These are phyloP conservation scores for Lacerta viridis DNA, from an alignment of 2,797 vertebrate genomes.

Conservation along the genomic window DNA sequence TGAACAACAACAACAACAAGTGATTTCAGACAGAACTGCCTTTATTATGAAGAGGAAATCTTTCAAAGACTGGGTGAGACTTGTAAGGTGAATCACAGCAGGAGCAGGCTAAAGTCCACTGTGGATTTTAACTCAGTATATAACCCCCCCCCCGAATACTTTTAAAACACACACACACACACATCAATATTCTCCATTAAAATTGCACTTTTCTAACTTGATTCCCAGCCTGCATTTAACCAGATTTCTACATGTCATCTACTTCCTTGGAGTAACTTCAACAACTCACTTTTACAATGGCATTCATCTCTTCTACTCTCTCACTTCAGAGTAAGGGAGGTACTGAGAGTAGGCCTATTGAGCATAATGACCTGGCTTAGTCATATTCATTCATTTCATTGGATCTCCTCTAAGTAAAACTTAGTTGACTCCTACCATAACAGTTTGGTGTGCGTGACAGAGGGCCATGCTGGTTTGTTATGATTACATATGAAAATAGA, in stretches of 20 bases:
- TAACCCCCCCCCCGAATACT: background rate
- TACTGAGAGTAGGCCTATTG: too few species aligned
- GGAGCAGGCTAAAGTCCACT: background rate
- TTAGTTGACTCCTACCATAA: background rate
- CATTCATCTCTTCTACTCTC: background rate
- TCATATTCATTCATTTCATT: background rate
- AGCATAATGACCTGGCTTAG: background rate
- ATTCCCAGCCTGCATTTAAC: background rate
- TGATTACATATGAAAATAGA: slow-evolving; percentile 24
- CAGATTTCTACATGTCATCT: background rate
- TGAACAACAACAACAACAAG: too few species aligned
- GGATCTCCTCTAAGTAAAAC: too few species aligned
- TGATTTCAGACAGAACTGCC: background rate
- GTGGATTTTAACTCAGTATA: background rate
- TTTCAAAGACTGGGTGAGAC: background rate
- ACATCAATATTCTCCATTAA: slow-evolving; percentile 2
- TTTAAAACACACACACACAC: background rate
- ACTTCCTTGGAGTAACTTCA: background rate
- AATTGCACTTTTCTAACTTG: background rate
- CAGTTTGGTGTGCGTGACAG: background rate
- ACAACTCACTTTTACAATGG: background rate
- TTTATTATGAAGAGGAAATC: background rate
- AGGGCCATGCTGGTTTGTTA: background rate
- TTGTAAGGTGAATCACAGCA: background rate
- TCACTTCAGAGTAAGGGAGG: too few species aligned